Percentiles rank a stretch among this genome's conserved stretches.
Conservation (phyloP, 1,140 invertebrate genomes). For the Scylla paramamosain region DNA sequence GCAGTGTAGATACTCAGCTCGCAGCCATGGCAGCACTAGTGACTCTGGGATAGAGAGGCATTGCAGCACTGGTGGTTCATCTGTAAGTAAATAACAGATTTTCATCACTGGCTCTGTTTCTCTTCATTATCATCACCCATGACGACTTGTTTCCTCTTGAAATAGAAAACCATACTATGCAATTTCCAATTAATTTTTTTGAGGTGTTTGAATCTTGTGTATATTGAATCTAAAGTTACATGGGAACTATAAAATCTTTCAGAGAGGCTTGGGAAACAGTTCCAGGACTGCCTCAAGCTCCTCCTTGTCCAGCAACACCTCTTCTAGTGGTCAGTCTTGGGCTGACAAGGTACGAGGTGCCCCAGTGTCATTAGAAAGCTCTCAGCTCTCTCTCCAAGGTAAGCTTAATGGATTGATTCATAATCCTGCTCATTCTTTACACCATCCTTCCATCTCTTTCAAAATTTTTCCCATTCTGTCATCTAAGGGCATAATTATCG, state of each 20-base stretch:
- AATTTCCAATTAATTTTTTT: too few species aligned
- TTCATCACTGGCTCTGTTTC: too few species aligned
- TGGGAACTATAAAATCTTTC: neutral
- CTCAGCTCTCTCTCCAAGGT: conserved; percentile 65
- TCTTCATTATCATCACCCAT: too few species aligned
- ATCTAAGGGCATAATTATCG: too few species aligned
- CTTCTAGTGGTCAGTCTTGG: conserved; percentile 67
- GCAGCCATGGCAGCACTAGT: neutral
- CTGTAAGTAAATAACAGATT: neutral
- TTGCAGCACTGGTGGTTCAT: conserved; percentile 30
- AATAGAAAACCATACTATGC: too few species aligned
- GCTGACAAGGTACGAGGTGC: conserved; percentile 68
- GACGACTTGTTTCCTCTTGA: too few species aligned
- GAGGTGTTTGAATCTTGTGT: too few species aligned
- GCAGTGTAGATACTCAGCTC: conserved; percentile 36
- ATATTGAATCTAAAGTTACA: neutral
- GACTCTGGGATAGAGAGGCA: conserved; percentile 2
- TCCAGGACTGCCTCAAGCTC: conserved; percentile 56
- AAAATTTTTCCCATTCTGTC: too few species aligned
- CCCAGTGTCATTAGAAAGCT: conserved; percentile 56
- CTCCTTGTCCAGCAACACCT: conserved; percentile 63
- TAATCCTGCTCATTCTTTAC: too few species aligned
- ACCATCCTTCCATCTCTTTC: too few species aligned
- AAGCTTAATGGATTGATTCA: neutral
- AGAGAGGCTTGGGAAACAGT: conserved; percentile 33